Base-by-base conservation (phyloP, 2,888 invertebrate genomes). In the Tanytarsus gracilentus region DNA sequence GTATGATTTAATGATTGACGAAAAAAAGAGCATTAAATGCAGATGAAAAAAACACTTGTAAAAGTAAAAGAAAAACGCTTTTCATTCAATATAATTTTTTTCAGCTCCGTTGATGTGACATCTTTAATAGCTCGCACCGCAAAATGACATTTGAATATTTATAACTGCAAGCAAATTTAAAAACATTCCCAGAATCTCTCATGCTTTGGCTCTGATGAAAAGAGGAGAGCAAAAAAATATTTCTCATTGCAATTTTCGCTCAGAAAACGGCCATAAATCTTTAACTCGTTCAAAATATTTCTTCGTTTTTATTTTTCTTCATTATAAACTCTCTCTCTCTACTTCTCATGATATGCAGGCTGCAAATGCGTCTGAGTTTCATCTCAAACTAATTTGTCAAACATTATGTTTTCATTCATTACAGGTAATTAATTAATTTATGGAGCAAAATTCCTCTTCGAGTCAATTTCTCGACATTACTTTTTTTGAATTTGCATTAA, bases 241-340 rank as follows among this genome's bases (percentile, higher is more conserved):
- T 44, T 44, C 23, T 44, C 44, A 44, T 44, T 44, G 44, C 44
- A 44, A 44, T 23, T 44, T 44, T 44, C 11, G n/a, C n/a, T n/a
- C n/a, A n/a, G n/a, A n/a, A n/a, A n/a, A n/a, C n/a, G n/a, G 26
- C 26, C 49, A 25, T 49, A 49, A 49, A 49, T 49, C 49, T 49
- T 49, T 18, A 49, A 14, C 49, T 49, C 26, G 49, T 49, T 49
- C 26, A 9, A 49, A 23, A 26, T 25, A 39, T 26, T 49, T 11
- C 49, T 49, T 25, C 11, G n/a, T 23, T 16, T 49, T 49, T 26
- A 2, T 49, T 49, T 48, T 49, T 14, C n/a, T 25, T 11, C n/a
- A n/a, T 25, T 49, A 30, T 30, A 30, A 30, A 30, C 25, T 26
- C 49, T 14, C 26, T 26, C 27, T 49, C n/a, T 49, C 49, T 25